Evolutionary conservation across 1,140 invertebrate species (phyloP).

Genomic region (Drosophila bifasciata): DNA sequence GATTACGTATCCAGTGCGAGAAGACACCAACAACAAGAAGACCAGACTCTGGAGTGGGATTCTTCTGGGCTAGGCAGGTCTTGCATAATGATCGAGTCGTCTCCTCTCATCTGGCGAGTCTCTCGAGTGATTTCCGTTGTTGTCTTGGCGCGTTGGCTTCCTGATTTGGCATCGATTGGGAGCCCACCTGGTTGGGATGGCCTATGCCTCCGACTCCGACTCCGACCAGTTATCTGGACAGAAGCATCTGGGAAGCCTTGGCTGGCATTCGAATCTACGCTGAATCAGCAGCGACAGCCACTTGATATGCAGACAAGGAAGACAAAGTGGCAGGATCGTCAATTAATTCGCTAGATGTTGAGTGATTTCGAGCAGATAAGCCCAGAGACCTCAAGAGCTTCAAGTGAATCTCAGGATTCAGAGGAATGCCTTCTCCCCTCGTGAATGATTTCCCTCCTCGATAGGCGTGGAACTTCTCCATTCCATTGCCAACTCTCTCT

Average conservation of each 20-base stretch:
- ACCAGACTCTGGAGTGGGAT: constrained; percentile 19
- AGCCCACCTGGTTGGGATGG: constrained; percentile 52
- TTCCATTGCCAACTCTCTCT: background rate
- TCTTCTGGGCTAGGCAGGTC: constrained; percentile 46
- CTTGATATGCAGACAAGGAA: constrained; percentile 62
- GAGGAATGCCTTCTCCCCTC: too few relatives aligned
- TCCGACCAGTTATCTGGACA: constrained; percentile 48
- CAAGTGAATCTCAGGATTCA: constrained; percentile 5
- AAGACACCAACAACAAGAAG: constrained; percentile 43
- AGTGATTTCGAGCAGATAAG: constrained; percentile 52
- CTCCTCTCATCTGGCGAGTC: constrained; percentile 26
- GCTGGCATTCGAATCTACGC: constrained; percentile 47
- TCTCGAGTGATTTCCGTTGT: constrained; percentile 68
- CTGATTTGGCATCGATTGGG: constrained; percentile 63
- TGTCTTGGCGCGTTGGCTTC: constrained; percentile 61
- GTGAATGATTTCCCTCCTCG: too few relatives aligned
- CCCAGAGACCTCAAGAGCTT: background rate
- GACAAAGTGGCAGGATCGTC: constrained; percentile 60
- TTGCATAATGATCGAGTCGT: constrained; percentile 71
- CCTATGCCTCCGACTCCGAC: constrained; percentile 1
- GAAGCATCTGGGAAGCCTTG: constrained; percentile 49
- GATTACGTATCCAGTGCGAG: constrained; percentile 68
- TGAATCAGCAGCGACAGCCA: constrained; percentile 36
- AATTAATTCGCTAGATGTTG: constrained; percentile 55
- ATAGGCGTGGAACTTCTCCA: too few relatives aligned